A percentile compares a stretch with the other conserved stretches of the same genome.
These are phyloP conservation scores for Steatocranus sp. DNA, from an alignment of 2,797 vertebrate genomes.

Conservation along the genomic window DNA sequence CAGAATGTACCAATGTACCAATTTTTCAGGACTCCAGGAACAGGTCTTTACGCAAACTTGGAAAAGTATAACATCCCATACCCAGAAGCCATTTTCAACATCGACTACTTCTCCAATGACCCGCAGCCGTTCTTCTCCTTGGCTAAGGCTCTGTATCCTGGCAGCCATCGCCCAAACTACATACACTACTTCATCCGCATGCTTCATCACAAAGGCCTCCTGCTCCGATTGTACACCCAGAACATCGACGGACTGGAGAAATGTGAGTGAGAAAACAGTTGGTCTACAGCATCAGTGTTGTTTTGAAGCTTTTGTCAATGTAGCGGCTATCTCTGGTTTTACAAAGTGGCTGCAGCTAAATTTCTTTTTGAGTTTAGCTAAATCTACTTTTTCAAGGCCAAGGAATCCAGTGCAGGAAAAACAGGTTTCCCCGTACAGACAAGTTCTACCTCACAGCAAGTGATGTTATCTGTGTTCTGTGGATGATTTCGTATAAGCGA, in stretches of 20 bases:
- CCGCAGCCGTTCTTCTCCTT: conserved; percentile 79
- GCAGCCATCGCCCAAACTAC: conserved; percentile 70
- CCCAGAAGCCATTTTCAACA: conserved; percentile 79
- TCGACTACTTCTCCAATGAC: conserved; percentile 77
- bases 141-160: conserved; percentile 77
- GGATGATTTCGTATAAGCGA: accelerated
- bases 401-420: neutral
- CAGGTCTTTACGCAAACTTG: conserved; percentile 78
- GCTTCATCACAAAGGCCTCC: conserved; percentile 79
- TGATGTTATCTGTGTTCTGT: neutral
- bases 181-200: conserved; percentile 75
- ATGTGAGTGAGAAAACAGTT: conserved; percentile 49
- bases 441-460: neutral
- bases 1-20: neutral
- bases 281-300: neutral
- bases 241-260: conserved; percentile 83
- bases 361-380: neutral
- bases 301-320: neutral
- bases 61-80: conserved; percentile 78
- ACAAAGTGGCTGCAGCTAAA: neutral
- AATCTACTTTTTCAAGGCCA: neutral
- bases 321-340: neutral
- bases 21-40: conserved; percentile 73
- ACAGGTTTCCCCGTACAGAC: neutral
- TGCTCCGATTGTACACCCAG: conserved; percentile 81